Base-by-base conservation (phyloP, 2,888 invertebrate genomes). In the Drosophila infuscata region DNA sequence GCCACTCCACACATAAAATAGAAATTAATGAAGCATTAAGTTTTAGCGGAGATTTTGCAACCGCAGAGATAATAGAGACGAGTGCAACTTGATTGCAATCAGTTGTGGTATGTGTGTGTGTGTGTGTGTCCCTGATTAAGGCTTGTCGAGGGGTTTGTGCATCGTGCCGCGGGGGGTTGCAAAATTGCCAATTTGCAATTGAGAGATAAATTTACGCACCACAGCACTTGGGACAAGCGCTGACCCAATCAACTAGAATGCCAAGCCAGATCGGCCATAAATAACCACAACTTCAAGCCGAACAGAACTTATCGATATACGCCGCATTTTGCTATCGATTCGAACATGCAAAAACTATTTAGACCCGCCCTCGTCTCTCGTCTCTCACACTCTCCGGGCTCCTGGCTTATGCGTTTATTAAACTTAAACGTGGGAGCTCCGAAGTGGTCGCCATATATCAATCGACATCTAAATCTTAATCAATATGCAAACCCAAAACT, bases 371-470 rank as follows among this genome's bases (percentile, higher is more conserved):
- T 3, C 38, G 6, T n/a, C 15, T 3, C 36, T 2, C n/a, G 0
- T 2, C 17, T 2, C 17, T 25, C 25, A 25, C 25, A 25, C 1
- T 25, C 25, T 3, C 1, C 25, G 2, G 25, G 25, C 25, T 35
- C 43, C 64, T 0, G 12, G 5, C 11, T n/a, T 36, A 12, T n/a
- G 46, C 66, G 59, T 76, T 70, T 52, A 83, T 74, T 79, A 69
- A 67, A 64, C 49, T 58, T 71, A 88, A 89, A 88, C 82, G 89
- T 85, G 85, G 85, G 89, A 87, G 89, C 89, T 63, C 41, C 81
- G 51, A 78, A 78, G 54, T 68, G 79, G 36, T 66, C 66, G 80
- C 75, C 84, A 77, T 87, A 82, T 84, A 89, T 85, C 85, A 84
- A 82, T 74, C 82, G 74, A 74, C 63, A 76, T 58, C 86, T 20